These are phyloP conservation scores for Lepisosteus oculatus DNA, from an alignment of 2,113 vertebrate genomes.

Conservation along the genomic window DNA sequence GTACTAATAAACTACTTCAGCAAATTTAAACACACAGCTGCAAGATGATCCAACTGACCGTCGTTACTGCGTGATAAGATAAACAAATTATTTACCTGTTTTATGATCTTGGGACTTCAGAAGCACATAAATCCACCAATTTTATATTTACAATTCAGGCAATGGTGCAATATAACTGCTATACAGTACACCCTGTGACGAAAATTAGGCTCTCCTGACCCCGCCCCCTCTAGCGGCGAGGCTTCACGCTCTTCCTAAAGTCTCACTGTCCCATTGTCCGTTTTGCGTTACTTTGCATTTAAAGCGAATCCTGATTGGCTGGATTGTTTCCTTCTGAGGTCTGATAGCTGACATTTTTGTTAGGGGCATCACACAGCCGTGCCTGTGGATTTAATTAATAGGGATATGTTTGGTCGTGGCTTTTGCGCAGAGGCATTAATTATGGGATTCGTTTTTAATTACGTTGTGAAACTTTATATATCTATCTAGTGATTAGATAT, in stretches of 20 bases:
- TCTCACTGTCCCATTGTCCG: conserved; percentile 41
- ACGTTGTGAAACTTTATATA: background rate
- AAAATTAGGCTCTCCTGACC: conserved; percentile 29
- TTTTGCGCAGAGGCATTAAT: conserved; percentile 9
- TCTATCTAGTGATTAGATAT: background rate
- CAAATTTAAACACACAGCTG: conserved; percentile 4
- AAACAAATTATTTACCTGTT: conserved; percentile 55
- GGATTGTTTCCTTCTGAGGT: conserved; percentile 8
- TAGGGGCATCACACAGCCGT: conserved; percentile 39
- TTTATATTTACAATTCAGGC: conserved; percentile 46
- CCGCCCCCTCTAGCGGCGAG: conserved; percentile 26
- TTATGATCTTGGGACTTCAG: conserved; percentile 47
- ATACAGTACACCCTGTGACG: conserved; percentile 35
- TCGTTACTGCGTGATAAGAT: background rate
- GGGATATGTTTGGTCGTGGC: conserved; percentile 50
- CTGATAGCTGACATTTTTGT: conserved; percentile 47
- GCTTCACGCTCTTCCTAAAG: conserved; percentile 35
- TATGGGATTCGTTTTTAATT: background rate
- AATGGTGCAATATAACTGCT: conserved; percentile 44
- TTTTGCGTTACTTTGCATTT: conserved; percentile 30
- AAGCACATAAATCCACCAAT: conserved; percentile 53
- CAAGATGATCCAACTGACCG: background rate
- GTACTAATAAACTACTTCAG: conserved; percentile 5
- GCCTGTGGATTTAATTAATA: conserved; percentile 56
- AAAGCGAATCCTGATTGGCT: conserved; percentile 47